These are phyloP conservation scores for Eciton burchellii DNA, from an alignment of 1,140 invertebrate species.

Conservation along the genomic window DNA sequence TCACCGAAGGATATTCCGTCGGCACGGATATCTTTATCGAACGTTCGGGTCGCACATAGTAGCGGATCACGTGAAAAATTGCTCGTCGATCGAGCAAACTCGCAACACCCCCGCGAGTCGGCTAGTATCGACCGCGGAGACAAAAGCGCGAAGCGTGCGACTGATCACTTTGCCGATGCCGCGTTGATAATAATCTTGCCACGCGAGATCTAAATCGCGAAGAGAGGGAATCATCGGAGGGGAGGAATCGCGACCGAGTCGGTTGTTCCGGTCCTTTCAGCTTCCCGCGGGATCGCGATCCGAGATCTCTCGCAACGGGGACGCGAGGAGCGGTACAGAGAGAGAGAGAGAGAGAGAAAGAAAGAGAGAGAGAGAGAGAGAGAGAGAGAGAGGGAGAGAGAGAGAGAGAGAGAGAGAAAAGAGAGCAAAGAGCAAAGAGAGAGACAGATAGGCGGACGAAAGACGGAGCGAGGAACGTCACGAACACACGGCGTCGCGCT, in stretches of 20 bases:
- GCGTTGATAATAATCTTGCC: too few relatives aligned
- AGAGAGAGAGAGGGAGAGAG: too few relatives aligned
- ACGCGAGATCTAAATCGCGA: neutral
- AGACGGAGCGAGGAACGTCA: neutral
- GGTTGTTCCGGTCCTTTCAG: neutral
- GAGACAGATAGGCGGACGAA: too few relatives aligned
- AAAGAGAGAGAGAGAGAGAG: too few relatives aligned
- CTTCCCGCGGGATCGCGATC: slow-evolving; percentile 46
- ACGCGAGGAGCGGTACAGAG: too few relatives aligned
- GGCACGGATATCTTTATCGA: slow-evolving; percentile 38
- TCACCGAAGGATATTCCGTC: slow-evolving; percentile 20
- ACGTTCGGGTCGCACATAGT: neutral
- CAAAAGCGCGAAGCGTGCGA: neutral
- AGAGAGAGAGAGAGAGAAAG: too few relatives aligned
- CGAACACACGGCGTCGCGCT: slow-evolving; percentile 66
- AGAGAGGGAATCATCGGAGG: neutral
- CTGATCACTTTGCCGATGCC: too few relatives aligned
- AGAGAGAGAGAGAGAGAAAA: slow-evolving; percentile 22
- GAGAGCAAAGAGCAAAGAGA: too few relatives aligned
- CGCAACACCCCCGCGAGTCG: neutral
- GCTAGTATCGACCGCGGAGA: slow-evolving; percentile 26
- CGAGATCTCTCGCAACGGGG: too few relatives aligned
- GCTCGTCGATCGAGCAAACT: neutral
- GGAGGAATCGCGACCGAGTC: neutral
- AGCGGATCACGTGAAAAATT: neutral